Base-by-base conservation (phyloP, 2,113 vertebrate genomes). In the Xiphophorus maculatus region DNA sequence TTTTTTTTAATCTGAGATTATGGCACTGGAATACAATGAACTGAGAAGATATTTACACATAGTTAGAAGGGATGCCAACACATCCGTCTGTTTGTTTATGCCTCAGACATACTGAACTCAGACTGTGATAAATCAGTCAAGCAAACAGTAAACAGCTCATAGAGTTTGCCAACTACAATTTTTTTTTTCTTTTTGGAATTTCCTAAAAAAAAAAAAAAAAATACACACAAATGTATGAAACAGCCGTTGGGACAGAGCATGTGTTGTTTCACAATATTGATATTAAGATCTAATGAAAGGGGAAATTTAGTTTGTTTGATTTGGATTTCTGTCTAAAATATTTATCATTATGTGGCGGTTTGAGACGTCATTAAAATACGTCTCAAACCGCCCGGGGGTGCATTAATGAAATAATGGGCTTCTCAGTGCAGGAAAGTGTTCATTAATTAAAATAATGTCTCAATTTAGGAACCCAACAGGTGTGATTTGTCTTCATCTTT, bases 401-500 rank as follows among this genome's bases (percentile, higher is more conserved):
- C 68, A 83, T 87, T 87, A 71, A 84, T 79, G 79, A 83, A 89
- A 91, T 79, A 92, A 91, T 44, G 69, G 79, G 5, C 83, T 91
- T 91, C 87, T 91, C 87, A 92, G 81, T 71, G 70, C 60, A 44
- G 62, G 29, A 35, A 70, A 73, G 64, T n/a, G 7, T 85, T 92
- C 89, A 89, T 91, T 92, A 89, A 89, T 89, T 82, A 73, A 88
- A 87, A 73, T 84, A 77, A 88, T 82, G 83, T 86, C 71, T 85
- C 2, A 29, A 68, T 76, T 74, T 73, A 80, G 81, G 80, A 88
- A 84, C 76, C 73, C 35, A 66, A 69, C 91, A 92, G 91, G 88
- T 91, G 88, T 80, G 84, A 93, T 92, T 92, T 92, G 87, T 93
- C 92, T 92, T 91, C 82, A 89, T 90, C 87, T 81, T 89, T 89